Evolutionary conservation across 2,113 vertebrate species (phyloP).

Genomic region (Piprites chloris): DNA sequence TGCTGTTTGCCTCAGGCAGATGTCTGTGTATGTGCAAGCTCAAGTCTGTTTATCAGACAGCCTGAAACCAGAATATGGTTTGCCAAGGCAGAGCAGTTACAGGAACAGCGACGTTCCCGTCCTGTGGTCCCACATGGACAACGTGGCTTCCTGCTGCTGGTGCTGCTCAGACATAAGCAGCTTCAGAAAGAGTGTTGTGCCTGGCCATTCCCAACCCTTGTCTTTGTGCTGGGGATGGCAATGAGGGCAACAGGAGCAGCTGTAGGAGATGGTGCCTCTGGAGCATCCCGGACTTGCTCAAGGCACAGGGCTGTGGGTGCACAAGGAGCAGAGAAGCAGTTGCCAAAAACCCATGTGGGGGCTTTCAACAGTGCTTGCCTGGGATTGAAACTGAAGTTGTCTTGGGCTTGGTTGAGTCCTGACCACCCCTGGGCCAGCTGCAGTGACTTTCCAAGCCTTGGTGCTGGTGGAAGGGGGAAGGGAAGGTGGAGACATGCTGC

Average conservation of each 20-base stretch:
- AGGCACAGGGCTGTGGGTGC: accelerated
- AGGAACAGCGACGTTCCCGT: neutral
- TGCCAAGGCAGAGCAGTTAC: neutral
- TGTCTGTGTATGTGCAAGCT: slow-evolving; percentile 25
- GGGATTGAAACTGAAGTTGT: neutral
- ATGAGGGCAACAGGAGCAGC: neutral
- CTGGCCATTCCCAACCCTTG: accelerated
- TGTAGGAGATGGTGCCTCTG: accelerated
- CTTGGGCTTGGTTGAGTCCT: neutral
- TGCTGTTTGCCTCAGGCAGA: slow-evolving; percentile 40
- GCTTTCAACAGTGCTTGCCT: accelerated
- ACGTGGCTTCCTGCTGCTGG: neutral
- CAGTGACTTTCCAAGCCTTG: neutral
- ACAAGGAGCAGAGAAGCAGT: neutral
- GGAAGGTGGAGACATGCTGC: neutral
- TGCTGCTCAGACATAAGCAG: neutral
- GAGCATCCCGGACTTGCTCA: neutral
- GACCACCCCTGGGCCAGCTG: too few species aligned
- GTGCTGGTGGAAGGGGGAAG: neutral
- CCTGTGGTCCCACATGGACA: accelerated
- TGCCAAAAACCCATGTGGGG: accelerated
- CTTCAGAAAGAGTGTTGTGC: neutral
- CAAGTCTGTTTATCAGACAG: slow-evolving; percentile 9
- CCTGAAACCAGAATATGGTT: neutral
- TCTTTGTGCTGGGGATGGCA: neutral